Conservation (phyloP, 2,797 vertebrate genomes). For the Ctenosaura bakeri region DNA sequence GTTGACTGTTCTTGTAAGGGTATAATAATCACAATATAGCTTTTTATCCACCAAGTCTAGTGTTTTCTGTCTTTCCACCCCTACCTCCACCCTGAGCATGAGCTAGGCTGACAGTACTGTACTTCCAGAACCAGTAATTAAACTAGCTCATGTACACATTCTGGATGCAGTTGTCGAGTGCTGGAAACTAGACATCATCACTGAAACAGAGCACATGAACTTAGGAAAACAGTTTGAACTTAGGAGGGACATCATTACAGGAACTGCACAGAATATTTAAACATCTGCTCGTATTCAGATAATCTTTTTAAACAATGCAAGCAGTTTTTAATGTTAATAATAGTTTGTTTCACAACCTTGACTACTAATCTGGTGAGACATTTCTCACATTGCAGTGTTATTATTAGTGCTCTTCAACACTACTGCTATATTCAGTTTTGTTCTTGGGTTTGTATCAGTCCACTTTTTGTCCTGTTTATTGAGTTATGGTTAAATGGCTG, state of each 20-base stretch:
- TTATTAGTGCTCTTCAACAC: not conserved
- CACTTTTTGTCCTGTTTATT: not conserved
- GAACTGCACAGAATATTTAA: not conserved
- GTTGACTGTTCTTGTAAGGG: no score
- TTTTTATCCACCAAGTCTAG: not conserved
- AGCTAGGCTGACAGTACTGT: not conserved
- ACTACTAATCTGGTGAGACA: not conserved
- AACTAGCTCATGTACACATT: not conserved
- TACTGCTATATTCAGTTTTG: not conserved
- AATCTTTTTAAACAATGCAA: not conserved
- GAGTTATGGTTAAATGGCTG: not conserved
- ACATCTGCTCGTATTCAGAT: not conserved
- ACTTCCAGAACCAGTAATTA: not conserved
- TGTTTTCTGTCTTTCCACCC: not conserved
- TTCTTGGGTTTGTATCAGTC: not conserved
- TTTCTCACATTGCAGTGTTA: not conserved
- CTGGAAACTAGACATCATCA: not conserved
- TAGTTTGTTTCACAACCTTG: not conserved
- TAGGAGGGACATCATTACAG: not conserved
- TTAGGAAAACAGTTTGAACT: not conserved
- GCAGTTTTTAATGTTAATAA: no score
- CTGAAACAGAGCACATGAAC: not conserved
- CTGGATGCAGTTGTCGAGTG: not conserved
- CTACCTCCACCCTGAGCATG: not conserved
- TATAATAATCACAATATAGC: not conserved